A percentile compares a stretch with the other conserved stretches of the same genome.
phyloP scores from a whole-genome alignment of 2,797 vertebrate species.

The Neomorphus geoffroyi region DNA sequence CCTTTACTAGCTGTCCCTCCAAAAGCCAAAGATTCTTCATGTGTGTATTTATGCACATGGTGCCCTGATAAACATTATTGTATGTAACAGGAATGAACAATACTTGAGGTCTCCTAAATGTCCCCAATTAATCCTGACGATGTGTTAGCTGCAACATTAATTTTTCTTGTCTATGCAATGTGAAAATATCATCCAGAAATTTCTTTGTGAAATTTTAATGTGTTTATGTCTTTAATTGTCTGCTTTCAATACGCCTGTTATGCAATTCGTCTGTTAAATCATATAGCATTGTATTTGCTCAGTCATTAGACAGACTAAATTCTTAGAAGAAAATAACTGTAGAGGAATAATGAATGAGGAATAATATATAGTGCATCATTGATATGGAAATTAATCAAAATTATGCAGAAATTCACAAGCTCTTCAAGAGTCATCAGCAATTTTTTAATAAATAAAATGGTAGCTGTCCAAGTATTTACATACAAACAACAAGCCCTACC shows the following conservation, averaged over 20 bases:
- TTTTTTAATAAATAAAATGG: conserved; percentile 9
- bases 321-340: conserved; percentile 8
- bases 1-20: background rate
- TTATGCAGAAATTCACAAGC: conserved; percentile 8
- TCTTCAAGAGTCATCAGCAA: background rate
- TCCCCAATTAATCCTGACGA: background rate
- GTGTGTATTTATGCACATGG: background rate
- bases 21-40: background rate
- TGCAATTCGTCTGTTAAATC: background rate
- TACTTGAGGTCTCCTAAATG: background rate
- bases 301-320: background rate
- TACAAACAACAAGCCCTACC: background rate
- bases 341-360: background rate
- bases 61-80: background rate
- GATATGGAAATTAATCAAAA: conserved; percentile 28
- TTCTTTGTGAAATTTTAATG: background rate
- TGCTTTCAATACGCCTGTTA: background rate
- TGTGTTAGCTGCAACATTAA: background rate
- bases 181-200: background rate
- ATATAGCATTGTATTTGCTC: background rate
- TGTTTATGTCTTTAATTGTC: background rate
- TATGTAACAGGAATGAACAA: background rate
- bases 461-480: conserved; percentile 26
- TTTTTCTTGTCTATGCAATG: background rate
- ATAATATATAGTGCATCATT: background rate